A percentile compares a stretch with the other conserved stretches of the same genome.
Conservation (phyloP, 2,888 invertebrate genomes). For the Drosophila testacea region DNA sequence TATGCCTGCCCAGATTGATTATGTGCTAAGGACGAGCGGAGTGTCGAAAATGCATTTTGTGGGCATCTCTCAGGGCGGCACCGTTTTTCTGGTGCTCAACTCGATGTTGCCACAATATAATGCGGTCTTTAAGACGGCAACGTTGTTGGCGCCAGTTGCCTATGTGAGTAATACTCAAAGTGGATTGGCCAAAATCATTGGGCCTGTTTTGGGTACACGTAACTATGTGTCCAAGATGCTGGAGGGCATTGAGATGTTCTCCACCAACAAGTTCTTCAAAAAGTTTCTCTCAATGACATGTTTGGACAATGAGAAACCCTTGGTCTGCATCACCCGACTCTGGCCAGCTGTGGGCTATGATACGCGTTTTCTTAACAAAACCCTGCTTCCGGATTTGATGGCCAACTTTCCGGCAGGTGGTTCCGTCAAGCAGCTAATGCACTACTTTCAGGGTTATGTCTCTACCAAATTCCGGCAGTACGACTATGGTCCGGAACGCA, state of each 20-base stretch:
- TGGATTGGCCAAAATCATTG: slow-evolving; percentile 87
- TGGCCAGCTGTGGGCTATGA: slow-evolving; percentile 84
- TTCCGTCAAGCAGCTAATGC: slow-evolving; percentile 84
- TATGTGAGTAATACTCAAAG: slow-evolving; percentile 83
- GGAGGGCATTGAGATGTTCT: slow-evolving; percentile 83
- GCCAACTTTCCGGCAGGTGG: slow-evolving; percentile 84
- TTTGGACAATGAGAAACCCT: slow-evolving; percentile 79
- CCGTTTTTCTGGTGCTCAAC: slow-evolving; percentile 82
- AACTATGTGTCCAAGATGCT: slow-evolving; percentile 82
- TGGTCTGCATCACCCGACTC: slow-evolving; percentile 81
- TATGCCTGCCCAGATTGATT: slow-evolving; percentile 83
- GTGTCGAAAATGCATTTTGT: slow-evolving; percentile 80
- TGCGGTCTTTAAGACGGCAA: slow-evolving; percentile 81
- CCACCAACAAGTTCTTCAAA: slow-evolving; percentile 83
- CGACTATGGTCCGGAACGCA: slow-evolving; percentile 82
- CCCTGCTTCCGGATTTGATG: slow-evolving; percentile 82
- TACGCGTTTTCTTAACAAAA: slow-evolving; percentile 81
- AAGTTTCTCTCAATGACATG: slow-evolving; percentile 83
- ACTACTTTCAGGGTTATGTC: slow-evolving; percentile 84
- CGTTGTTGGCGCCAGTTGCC: slow-evolving; percentile 83
- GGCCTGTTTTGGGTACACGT: slow-evolving; percentile 86
- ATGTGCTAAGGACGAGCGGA: slow-evolving; percentile 77
- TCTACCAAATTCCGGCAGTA: slow-evolving; percentile 83
- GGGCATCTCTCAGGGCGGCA: slow-evolving; percentile 84
- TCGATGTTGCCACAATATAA: slow-evolving; percentile 83